These are phyloP conservation scores for Menura novaehollandiae DNA, from an alignment of 2,113 vertebrate genomes.

Conservation along the genomic window DNA sequence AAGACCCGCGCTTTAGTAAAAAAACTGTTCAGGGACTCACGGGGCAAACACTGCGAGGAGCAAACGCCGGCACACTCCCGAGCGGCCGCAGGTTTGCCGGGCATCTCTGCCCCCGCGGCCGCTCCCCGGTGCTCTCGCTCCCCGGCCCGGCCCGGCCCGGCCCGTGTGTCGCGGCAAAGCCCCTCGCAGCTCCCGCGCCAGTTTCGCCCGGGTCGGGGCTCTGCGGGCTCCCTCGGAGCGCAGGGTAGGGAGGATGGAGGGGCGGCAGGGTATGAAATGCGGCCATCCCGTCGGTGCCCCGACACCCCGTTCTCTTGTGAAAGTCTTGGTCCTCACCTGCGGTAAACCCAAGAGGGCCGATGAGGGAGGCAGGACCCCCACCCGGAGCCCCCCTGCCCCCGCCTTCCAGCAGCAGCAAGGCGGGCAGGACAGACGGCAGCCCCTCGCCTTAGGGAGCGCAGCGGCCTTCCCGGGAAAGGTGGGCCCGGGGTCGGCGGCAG, in stretches of 20 bases:
- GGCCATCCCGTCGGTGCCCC: too few species aligned
- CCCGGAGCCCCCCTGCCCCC: too few species aligned
- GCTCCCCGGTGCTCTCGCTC: neutral
- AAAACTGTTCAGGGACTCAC: neutral
- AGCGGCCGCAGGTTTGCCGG: neutral
- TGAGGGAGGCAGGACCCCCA: neutral
- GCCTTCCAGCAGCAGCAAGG: neutral
- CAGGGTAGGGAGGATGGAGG: neutral
- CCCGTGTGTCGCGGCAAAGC: neutral
- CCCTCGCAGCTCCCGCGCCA: neutral
- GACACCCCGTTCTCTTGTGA: neutral
- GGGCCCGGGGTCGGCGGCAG: neutral
- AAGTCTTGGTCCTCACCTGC: neutral
- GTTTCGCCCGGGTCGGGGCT: neutral
- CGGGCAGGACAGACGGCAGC: neutral
- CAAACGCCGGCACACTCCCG: neutral
- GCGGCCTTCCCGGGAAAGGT: neutral
- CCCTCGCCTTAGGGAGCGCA: neutral
- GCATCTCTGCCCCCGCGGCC: neutral
- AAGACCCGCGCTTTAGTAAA: slow-evolving; percentile 26
- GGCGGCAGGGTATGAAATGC: neutral
- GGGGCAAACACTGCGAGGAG: neutral
- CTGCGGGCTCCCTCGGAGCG: neutral
- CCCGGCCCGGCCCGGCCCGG: too few species aligned
- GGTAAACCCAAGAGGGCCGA: neutral